Base-by-base conservation (phyloP, 2,113 vertebrate species). In the Telmatochromis brichardi region DNA sequence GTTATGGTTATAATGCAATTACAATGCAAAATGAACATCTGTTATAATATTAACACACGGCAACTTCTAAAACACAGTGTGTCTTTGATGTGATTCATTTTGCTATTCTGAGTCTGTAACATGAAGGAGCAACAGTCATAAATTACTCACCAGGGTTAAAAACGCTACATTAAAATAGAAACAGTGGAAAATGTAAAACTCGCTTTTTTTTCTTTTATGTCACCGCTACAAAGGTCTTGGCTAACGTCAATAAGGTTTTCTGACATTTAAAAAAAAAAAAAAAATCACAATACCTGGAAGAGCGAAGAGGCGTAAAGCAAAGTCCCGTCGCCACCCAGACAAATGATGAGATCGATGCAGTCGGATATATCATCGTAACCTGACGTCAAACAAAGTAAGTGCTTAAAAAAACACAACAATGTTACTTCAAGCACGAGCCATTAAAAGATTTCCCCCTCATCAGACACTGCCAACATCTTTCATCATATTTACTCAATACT, bases 341-440 rank as follows among this genome's bases (percentile, higher is more conserved):
- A 97, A 92, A 97, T 96, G 81, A 97, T 97, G 86, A 97, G 94
- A 88, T 97, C 97, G 3, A 97, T 96, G 90, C 96, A 97, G 79
- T 97, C 95, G 1, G 97, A 97, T 81, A 97, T 97, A 78, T 97
- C 97, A 57, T 97, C 97, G 57, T 94, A 97, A 35, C 97, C 97
- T 97, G 92, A 35, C 57, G 15, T 50, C 33, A 31, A 3, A 89
- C 50, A 28, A 37, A 83, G 79, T 35, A 57, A 45, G 40, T n/a
- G 11, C 3, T 51, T 68, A 23, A 68, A 10, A 81, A 26, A 10
- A 54, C 3, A 60, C n/a, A 23, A n/a, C 13, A 42, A n/a, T 68
- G 21, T 51, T 21, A 31, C 33, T 81, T 57, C 45, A 51, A 12
- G 13, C 13, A 47, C 2, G 4, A 45, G 14, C 40, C 68, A 73